Conservation (phyloP, 30 jellyfish, hydroid and myxozoan species). For the Cassiopea andromeda region DNA sequence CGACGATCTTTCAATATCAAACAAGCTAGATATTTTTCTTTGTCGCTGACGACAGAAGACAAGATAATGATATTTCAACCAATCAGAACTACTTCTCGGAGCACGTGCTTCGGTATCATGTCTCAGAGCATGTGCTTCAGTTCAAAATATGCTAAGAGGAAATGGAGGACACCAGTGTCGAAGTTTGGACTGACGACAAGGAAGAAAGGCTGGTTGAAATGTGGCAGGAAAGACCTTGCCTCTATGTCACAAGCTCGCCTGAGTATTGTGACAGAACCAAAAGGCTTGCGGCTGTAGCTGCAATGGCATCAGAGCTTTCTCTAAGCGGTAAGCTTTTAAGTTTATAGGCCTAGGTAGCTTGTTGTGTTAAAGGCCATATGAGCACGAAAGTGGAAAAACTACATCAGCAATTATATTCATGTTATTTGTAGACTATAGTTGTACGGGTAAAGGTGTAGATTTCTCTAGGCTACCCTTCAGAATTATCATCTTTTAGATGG, state of each 20-base stretch:
- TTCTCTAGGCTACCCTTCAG: background rate
- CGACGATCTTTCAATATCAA: background rate
- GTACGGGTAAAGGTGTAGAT: background rate
- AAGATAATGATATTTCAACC: background rate
- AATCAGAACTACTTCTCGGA: background rate
- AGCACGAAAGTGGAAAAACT: background rate
- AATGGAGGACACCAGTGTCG: background rate
- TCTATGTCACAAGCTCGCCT: slow-evolving; percentile 4
- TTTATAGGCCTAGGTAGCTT: background rate
- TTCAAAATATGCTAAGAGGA: background rate
- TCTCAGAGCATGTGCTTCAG: background rate
- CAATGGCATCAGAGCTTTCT: background rate
- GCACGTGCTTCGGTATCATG: background rate
- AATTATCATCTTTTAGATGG: background rate
- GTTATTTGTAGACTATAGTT: background rate
- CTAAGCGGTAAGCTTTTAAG: background rate
- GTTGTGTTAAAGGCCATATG: background rate
- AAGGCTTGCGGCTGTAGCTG: slow-evolving; percentile 11
- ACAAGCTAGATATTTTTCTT: background rate
- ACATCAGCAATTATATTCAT: background rate
- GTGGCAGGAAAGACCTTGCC: slow-evolving; percentile 20
- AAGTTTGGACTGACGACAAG: background rate
- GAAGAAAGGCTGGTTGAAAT: slow-evolving; percentile 8
- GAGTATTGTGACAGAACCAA: slow-evolving; percentile 11
- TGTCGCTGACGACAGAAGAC: background rate